Conservation (phyloP, 2,113 vertebrate species). For the Pao palembangensis region DNA sequence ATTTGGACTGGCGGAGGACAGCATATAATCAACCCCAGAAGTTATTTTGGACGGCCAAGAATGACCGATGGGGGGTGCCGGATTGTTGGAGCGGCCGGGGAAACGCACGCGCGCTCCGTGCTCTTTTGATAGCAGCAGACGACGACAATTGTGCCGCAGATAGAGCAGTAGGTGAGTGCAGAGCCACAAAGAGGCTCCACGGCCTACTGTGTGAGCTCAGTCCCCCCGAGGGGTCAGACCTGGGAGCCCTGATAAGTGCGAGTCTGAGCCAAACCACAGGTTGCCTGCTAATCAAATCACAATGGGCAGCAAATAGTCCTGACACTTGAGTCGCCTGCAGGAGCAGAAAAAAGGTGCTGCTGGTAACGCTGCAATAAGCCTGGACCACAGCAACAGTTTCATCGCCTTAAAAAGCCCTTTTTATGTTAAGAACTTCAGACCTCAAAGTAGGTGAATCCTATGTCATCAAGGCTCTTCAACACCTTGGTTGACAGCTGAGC, state of each 20-base stretch:
- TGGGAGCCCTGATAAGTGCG: conserved; percentile 39
- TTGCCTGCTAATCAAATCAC: conserved; percentile 45
- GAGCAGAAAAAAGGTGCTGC: not conserved
- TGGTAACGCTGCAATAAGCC: not conserved
- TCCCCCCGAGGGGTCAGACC: conserved; percentile 37
- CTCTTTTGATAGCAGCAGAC: conserved; percentile 64
- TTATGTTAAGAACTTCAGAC: not conserved
- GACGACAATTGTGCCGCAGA: conserved; percentile 43
- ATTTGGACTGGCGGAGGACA: conserved; percentile 74
- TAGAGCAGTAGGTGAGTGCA: conserved; percentile 29
- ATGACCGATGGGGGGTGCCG: conserved; percentile 57
- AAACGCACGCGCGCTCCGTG: conserved; percentile 38
- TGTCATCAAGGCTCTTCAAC: no score
- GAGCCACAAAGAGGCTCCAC: conserved; percentile 25
- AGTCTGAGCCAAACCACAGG: conserved; percentile 47
- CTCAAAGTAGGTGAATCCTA: no score
- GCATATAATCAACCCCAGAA: conserved; percentile 74
- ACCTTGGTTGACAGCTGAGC: not conserved
- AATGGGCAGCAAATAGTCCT: conserved; percentile 42
- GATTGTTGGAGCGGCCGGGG: conserved; percentile 66
- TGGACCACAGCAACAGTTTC: no score
- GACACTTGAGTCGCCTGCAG: conserved; percentile 27
- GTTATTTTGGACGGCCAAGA: conserved; percentile 73
- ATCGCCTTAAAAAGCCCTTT: not conserved
- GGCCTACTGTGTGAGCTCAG: conserved; percentile 16